Base-by-base conservation (phyloP, 2,797 vertebrate species). In the Alosa sapidissima region DNA sequence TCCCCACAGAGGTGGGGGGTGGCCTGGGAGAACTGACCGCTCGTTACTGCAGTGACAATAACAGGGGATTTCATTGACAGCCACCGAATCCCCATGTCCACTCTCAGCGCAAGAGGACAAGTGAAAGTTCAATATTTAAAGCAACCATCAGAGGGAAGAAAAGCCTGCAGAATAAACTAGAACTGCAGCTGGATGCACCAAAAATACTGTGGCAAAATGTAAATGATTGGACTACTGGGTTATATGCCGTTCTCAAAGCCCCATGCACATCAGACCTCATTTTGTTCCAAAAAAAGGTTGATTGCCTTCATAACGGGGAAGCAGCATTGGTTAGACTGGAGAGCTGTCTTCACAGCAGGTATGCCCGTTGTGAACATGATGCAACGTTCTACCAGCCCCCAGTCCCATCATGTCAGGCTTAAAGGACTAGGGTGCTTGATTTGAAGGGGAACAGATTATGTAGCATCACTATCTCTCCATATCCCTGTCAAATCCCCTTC, bases 401-500 rank as follows among this genome's bases (percentile, higher is more conserved):
- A 88, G 72, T 89, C 93, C 94, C 93, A 93, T 95, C 93, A 93
- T 90, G 92, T 94, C 93, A 91, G 91, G 93, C 94, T 96, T 94
- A 94, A 91, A 93, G 92, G 93, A 93, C 94, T 94, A 93, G 93
- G 92, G 94, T 5, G 92, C 93, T 94, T 94, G 89, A 95, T 94
- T 93, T 94, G 93, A 94, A 93, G 93, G 92, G 91, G 91, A 91
- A 93, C 91, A 94, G 92, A 95, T 95, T 94, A 94, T 92, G 92
- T 93, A 92, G 90, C 92, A 92, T 94, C 90, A 91, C 93, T 92
- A 93, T 95, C 95, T 93, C 93, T 92, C 91, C 93, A 93, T 95
- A 94, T 94, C 93, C 93, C 89, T 92, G 91, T 87, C 92, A 95
- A 94, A 94, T 94, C 93, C 94, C 90, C 93, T 91, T 93, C 93